phyloP scores from a whole-genome alignment of 2,113 vertebrate species.

The Hepsetus odoe region DNA sequence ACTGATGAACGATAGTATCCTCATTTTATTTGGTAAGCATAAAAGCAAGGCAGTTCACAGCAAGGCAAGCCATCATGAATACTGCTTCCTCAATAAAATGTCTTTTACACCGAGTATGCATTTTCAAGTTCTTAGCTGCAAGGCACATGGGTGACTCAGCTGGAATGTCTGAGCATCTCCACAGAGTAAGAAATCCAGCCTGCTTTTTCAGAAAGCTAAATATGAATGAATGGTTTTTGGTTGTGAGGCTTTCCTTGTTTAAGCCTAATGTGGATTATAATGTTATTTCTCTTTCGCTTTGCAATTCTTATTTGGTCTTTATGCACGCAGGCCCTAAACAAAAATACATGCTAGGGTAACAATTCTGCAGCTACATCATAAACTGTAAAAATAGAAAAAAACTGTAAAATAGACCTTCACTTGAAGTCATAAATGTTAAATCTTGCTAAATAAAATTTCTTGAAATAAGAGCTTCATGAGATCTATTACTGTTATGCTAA shows the following conservation, averaged over 20 bases:
- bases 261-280: neutral
- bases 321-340: no score
- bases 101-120: neutral
- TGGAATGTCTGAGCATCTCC: neutral
- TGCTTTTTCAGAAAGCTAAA: neutral
- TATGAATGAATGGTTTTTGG: neutral
- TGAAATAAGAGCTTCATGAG: no score
- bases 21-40: neutral
- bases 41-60: constrained; percentile 4
- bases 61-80: neutral
- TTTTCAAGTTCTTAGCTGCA: neutral
- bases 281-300: no score
- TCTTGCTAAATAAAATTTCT: no score
- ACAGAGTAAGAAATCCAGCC: neutral
- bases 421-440: no score
- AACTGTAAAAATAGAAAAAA: no score
- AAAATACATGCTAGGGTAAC: no score
- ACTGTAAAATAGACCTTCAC: no score
- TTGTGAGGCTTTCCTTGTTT: neutral
- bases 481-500: no score
- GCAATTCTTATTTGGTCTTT: no score
- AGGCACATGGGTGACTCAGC: constrained; percentile 1
- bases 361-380: no score
- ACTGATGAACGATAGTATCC: neutral
- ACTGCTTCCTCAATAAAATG: constrained; percentile 12